A percentile compares a stretch with the other conserved stretches of the same genome.
These are phyloP conservation scores for Apeira syringaria DNA, from an alignment of 2,888 invertebrate species.

Conservation along the genomic window DNA sequence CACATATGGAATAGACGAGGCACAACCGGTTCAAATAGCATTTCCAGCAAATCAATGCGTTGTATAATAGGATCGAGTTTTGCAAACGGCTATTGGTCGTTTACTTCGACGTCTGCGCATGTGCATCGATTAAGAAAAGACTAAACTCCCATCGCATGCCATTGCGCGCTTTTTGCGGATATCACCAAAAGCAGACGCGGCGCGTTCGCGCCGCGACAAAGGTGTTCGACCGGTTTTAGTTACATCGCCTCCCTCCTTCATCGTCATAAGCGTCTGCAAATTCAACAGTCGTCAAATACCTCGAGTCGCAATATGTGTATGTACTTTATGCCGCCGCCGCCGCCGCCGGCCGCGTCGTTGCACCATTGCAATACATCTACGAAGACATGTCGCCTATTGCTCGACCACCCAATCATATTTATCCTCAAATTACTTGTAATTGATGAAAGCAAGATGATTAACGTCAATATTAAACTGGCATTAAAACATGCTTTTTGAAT, in stretches of 20 bases:
- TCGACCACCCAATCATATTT: constrained; percentile 37
- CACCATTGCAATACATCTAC: constrained; percentile 39
- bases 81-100: constrained; percentile 51
- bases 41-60: constrained; percentile 61
- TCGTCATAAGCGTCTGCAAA: constrained; percentile 77
- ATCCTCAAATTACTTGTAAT: constrained; percentile 36
- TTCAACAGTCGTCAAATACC: constrained; percentile 77
- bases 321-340: constrained; percentile 29
- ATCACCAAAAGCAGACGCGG: constrained; percentile 79
- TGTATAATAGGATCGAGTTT: constrained; percentile 59
- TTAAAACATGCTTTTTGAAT: too few relatives aligned
- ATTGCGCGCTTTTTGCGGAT: constrained; percentile 76
- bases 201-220: constrained; percentile 68
- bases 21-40: constrained; percentile 64
- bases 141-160: constrained; percentile 66
- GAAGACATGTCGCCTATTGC: constrained; percentile 43
- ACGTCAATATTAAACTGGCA: constrained; percentile 23
- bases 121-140: constrained; percentile 62
- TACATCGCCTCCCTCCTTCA: constrained; percentile 58
- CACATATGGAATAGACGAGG: constrained; percentile 51
- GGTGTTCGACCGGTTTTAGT: constrained; percentile 78
- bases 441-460: constrained; percentile 35
- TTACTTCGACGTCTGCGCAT: constrained; percentile 51
- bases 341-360: constrained; percentile 21
- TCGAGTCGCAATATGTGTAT: constrained; percentile 58